Evolutionary conservation across 2,797 vertebrate species (phyloP), one percentile per base, ranked within the genome.

Genomic region (Siniperca scherzeri): DNA sequence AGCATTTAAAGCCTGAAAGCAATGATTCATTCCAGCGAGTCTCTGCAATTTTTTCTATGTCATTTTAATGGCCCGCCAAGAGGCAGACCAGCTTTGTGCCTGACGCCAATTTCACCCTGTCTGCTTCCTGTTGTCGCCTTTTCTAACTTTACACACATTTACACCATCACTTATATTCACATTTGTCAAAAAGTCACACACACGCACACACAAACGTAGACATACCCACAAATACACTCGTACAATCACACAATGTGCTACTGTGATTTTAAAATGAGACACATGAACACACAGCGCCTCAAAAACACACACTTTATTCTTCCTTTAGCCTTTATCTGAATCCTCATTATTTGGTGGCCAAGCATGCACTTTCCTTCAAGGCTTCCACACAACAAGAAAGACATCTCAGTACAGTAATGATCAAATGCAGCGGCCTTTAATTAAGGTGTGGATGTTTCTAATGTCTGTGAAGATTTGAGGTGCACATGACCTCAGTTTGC

Each of bases 71-170:
- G 82, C 56, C 77, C 52, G 73, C 80, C 85, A 71, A 80, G 46
- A 71, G 68, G 70, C 70, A 27, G 14, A 78, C 38, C 81, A 71
- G 79, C 77, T 81, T 73, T 46, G 52, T 36, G 81, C 69, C 71
- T 36, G 75, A 72, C 33, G 56, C 81, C 85, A 89, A 85, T 90
- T 88, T 90, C 90, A 84, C 83, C 90, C 85, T 80, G 87, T 88
- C 83, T 90, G 90, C 87, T 83, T 89, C 80, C 72, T 78, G 77
- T 65, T 86, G 81, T 73, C 6, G 40, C 77, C 78, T 74, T 50
- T 59, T 78, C 84, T 66, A 83, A 72, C 74, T 71, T 80, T 46
- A 68, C 77, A 74, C 75, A 71, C 83, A 68, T 66, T 77, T 50
- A 70, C n/a, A 42, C 57, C 55, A 17, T 69, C 65, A 40, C 83